Evolutionary conservation across 2,888 invertebrate species (phyloP), one percentile per base, ranked within the genome.

Genomic region (Phalera bucephala): DNA sequence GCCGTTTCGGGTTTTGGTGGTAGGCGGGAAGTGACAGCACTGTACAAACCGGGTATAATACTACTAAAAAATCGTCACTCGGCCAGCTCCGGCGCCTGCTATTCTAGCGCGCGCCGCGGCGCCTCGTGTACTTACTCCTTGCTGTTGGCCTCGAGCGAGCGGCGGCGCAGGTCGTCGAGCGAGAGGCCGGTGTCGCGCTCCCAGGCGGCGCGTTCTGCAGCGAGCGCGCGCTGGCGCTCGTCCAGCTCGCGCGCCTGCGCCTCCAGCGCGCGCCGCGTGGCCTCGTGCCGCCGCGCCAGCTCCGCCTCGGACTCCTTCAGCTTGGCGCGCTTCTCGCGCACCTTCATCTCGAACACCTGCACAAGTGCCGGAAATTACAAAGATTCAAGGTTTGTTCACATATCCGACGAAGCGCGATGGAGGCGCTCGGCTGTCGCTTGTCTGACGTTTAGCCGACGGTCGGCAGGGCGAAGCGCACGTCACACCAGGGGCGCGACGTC

Each of bases 281-380:
- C 92, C 80, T 98, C 98, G 78, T 98, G 97, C 59, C 98, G 93
- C 75, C 96, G 93, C 72, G 96, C 96, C 68, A 98, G 87, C 92
- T 99, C 98, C 51, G 94, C 91, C 80, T 99, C 99, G 0, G 97
- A 97, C 80, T 99, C 98, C 86, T 97, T 97, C 62, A 99, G 92
- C 82, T 98, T 98, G 69, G 97, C 96, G 74, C 96, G 96, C 91
- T 99, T 98, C 84, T 99, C 99, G 69, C 95, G 94, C 14, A 96
- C 99, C 90, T 99, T 99, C 95, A 97, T 96, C 80, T 99, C 98
- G 84, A 99, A 99, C 52, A 99, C 99, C 89, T 88, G 63, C 0
- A 5, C 17, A 3, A 17, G n/a, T n/a, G n/a, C n/a, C n/a, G n/a
- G n/a, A n/a, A n/a, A n/a, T n/a, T n/a, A n/a, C n/a, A n/a, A n/a